Base-by-base conservation (phyloP, 2,888 invertebrate species). In the Pandemis corylana region DNA sequence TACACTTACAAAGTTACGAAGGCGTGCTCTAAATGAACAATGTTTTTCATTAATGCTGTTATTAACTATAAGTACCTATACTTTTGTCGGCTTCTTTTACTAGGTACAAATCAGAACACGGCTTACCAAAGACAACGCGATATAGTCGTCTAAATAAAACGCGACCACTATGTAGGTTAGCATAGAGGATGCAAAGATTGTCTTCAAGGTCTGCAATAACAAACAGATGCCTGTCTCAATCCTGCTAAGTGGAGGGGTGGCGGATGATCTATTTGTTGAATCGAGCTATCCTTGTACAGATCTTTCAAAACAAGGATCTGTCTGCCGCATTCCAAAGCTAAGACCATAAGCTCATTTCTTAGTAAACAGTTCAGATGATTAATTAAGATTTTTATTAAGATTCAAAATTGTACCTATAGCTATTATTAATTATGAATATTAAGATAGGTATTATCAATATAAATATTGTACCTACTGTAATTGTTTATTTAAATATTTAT, bases 211-310 rank as follows among this genome's bases (percentile, higher is more conserved):
- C 88, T 87, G 78, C 82, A 84, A 81, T 81, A 86, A 86, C 82
- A 87, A 83, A 86, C 83, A 87, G 83, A 87, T 83, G 89, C 87
- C 87, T 79, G 82, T 90, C 90, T 89, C 87, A 86, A 91, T 89
- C 81, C 79, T 68, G 75, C 62, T 72, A 81, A 84, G 81, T 81
- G 81, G 80, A 53, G 65, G 68, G 65, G 42, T 36, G 59, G 59
- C 10, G 12, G 28, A 28, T 12, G 28, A 59, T 28, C 59, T 59
- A 59, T 59, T 59, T 59, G 28, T 28, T n/a, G 59, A 28, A 10
- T 7, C 7, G 28, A 28, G 12, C 10, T 59, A 59, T 59, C 59
- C 10, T 15, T 15, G 53, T 20, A 20, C 2, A 56, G 56, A 56
- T 56, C 56, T 20, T 20, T 56, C 20, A 20, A 56, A 20, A 20